phyloP scores from a whole-genome alignment of 1,140 invertebrate species.

The Heliconius eleuchia region DNA sequence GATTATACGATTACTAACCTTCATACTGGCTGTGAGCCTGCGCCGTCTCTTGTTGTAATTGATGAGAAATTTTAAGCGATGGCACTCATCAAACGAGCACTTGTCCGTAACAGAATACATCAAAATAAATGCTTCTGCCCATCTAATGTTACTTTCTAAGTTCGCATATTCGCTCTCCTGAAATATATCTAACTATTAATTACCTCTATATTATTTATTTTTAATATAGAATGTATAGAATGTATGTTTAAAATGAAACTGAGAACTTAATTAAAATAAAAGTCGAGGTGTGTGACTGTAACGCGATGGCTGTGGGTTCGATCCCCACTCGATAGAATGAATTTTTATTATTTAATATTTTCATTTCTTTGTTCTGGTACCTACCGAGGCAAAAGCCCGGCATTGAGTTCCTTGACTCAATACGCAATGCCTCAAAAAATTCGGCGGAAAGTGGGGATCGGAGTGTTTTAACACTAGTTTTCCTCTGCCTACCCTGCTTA shows the following conservation, averaged over 20 bases:
- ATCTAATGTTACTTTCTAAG: constrained; percentile 89
- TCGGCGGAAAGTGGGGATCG: no score
- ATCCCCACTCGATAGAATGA: no score
- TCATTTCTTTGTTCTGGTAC: no score
- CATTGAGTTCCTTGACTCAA: no score
- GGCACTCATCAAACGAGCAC: constrained; percentile 92
- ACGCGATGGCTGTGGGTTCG: no score
- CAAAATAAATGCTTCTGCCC: constrained; percentile 92
- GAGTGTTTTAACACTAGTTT: no score
- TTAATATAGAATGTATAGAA: background rate
- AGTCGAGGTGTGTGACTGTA: no score
- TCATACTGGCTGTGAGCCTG: constrained; percentile 76
- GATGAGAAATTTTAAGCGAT: constrained; percentile 89
- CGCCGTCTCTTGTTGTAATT: constrained; percentile 88
- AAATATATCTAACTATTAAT: constrained; percentile 36
- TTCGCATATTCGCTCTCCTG: constrained; percentile 86
- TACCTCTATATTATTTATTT: background rate
- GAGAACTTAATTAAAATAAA: background rate
- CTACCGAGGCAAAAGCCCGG: no score
- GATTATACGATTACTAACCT: constrained; percentile 40
- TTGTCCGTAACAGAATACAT: constrained; percentile 93
- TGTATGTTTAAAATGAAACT: background rate
- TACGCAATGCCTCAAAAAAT: no score
- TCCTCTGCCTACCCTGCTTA: no score
- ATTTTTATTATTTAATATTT: no score